Evolutionary conservation across 2,888 invertebrate genomes (phyloP), one percentile per base, ranked within the genome.

Genomic region (Operophtera brumata): DNA sequence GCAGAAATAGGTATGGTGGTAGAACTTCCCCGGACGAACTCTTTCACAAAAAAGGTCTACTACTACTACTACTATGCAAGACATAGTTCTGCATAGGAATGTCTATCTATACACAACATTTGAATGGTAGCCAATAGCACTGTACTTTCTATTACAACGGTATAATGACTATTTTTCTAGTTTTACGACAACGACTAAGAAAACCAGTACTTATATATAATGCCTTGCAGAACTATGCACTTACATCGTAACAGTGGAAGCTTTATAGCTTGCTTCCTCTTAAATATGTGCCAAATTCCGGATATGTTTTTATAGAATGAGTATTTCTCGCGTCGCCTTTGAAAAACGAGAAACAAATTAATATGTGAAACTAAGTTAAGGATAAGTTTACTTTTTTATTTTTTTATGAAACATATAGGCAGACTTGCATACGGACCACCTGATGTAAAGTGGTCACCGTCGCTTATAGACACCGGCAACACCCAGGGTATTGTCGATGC

Each of bases 221-320:
- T 67, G 77, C 76, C 74, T 80, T 87, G 89, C 89, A 88, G 89
- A 89, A 88, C 89, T 83, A 89, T 90, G 89, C 89, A 88, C 89
- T 90, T 84, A 90, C 89, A 80, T 75, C 71, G 69, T 62, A 48
- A 57, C 53, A 44, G 48, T 50, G 50, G 59, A 47, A 14, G 49
- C 37, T 48, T 51, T 57, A 69, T 66, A 71, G 46, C 71, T 57
- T 80, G 75, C 70, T 75, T 84, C 76, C 69, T 79, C 76, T 86
- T 86, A 83, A 89, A 89, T 55, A 88, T 86, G 73, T 87, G 79
- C 87, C 88, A 88, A 70, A 87, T 87, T 50, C 87, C 86, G 42
- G 88, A 86, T 52, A 87, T 64, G 70, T 88, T 87, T 85, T 86
- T 89, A 80, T 86, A 86, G 71, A 87, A 88, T 49, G 80, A 76